Evolutionary conservation across 2,113 vertebrate species (phyloP).

Genomic region (Barbus barbus): DNA sequence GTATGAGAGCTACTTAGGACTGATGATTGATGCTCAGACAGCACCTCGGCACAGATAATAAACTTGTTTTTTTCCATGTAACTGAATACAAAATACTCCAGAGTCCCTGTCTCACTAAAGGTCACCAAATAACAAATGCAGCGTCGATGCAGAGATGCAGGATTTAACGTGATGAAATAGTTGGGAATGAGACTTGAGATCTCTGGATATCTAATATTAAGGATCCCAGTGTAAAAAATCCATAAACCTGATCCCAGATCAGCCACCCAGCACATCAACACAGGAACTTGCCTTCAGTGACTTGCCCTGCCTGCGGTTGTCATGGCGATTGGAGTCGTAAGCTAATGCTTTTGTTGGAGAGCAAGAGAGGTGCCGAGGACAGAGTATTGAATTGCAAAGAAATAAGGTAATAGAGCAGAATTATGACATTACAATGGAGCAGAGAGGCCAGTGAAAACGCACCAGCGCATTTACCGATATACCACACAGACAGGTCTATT

Average conservation of each 20-base stretch:
- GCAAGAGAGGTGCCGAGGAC: conserved; percentile 24
- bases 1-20: conserved; percentile 32
- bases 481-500: conserved; percentile 23
- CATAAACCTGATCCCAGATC: background rate
- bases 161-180: background rate
- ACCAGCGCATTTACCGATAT: background rate
- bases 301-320: conserved; percentile 16
- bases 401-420: conserved; percentile 47
- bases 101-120: conserved; percentile 41
- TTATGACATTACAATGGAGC: conserved; percentile 41
- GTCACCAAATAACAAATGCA: conserved; percentile 27
- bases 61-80: conserved; percentile 27
- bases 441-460: background rate
- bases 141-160: background rate
- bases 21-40: conserved; percentile 33
- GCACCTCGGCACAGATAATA: conserved; percentile 32
- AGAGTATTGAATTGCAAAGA: conserved; percentile 39
- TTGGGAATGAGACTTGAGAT: background rate
- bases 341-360: conserved; percentile 28
- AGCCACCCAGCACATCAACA: background rate
- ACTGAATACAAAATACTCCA: conserved; percentile 18
- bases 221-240: background rate
- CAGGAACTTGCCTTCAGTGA: conserved; percentile 6
- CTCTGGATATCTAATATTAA: background rate
- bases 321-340: conserved; percentile 6